phyloP scores from a whole-genome alignment of 2,113 vertebrate species.

The Alectura lathami region DNA sequence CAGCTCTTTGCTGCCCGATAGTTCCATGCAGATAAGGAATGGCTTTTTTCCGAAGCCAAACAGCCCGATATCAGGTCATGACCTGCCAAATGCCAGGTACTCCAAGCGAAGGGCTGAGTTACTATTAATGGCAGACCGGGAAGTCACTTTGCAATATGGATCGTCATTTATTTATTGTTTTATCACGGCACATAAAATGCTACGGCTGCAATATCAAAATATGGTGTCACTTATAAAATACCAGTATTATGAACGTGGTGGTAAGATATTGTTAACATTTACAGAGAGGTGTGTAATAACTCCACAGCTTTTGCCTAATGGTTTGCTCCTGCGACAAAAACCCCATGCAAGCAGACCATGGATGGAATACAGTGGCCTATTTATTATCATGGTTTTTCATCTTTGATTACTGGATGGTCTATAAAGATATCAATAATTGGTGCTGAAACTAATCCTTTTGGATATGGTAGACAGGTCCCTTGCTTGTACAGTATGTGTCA shows the following conservation, averaged over 20 bases:
- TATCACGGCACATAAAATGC: constrained; percentile 36
- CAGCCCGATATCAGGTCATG: not conserved
- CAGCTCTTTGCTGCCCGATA: not conserved
- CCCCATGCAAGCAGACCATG: not conserved
- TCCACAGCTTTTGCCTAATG: not conserved
- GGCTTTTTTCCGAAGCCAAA: not conserved
- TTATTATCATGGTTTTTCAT: not conserved
- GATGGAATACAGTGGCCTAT: not conserved
- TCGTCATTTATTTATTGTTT: constrained; percentile 64
- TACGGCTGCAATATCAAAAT: constrained; percentile 54
- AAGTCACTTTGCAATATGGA: constrained; percentile 30
- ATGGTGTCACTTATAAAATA: constrained; percentile 45
- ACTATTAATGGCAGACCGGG: not conserved
- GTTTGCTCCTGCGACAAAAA: constrained; percentile 18
- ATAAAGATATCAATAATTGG: not conserved
- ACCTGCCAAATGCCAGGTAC: not conserved
- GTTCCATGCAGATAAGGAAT: not conserved
- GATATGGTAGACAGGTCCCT: not conserved
- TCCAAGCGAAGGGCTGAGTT: not conserved
- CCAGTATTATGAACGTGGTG: constrained; percentile 26
- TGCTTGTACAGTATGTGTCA: constrained; percentile 25
- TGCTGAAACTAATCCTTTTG: constrained; percentile 22
- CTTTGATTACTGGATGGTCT: constrained; percentile 1
- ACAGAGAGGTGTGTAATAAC: constrained; percentile 27
- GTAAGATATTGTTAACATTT: constrained; percentile 39